Base-by-base conservation (phyloP, 2,888 invertebrate genomes). In the Saturnia japonica region DNA sequence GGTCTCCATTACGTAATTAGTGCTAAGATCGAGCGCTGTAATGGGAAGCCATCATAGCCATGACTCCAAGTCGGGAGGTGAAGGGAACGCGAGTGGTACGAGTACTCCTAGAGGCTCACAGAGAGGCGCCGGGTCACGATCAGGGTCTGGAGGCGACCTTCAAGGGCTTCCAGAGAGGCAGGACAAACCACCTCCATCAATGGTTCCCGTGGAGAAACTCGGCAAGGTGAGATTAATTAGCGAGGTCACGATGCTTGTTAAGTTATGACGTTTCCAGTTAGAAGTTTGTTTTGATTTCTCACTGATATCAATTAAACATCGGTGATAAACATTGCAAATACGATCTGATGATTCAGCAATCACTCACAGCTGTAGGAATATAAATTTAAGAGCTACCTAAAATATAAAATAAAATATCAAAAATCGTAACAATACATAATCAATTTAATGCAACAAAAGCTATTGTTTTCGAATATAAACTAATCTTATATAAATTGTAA, bases 181-280 rank as follows among this genome's bases (percentile, higher is more conserved):
- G 69, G 91, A 91, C 51, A 82, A 83, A 72, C 80, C 88, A 1
- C 94, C 94, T 73, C 94, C 95, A 43, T 96, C 96, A 70, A 94
- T 97, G 85, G 93, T 96, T 76, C 96, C 97, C 19, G 94, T 97
- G 69, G 97, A 97, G 84, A 97, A 96, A 89, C 93, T 97, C 68
- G 95, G 96, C 74, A 97, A 97, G 95, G 96, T 96, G 87, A 87
- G 84, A 76, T 40, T 82, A 77, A 70, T 67, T 71, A 70, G 66
- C 70, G 74, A 79, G 77, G 78, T 40, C 40, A 40, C 34, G 40
- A 64, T 9, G 12, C 22, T 79, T 83, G 80, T 25, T 40, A n/a
- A 8, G 57, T 60, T n/a, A 45, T 71, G 71, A 71, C 68, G 71
- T 68, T 51, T 47, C 19, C 22, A 47, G 40, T 40, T 40, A 4